Percentiles rank a stretch among this genome's conserved stretches.
Evolutionary conservation across 2,797 vertebrate genomes (phyloP).

Genomic region (Phyllotis vaccarum): DNA sequence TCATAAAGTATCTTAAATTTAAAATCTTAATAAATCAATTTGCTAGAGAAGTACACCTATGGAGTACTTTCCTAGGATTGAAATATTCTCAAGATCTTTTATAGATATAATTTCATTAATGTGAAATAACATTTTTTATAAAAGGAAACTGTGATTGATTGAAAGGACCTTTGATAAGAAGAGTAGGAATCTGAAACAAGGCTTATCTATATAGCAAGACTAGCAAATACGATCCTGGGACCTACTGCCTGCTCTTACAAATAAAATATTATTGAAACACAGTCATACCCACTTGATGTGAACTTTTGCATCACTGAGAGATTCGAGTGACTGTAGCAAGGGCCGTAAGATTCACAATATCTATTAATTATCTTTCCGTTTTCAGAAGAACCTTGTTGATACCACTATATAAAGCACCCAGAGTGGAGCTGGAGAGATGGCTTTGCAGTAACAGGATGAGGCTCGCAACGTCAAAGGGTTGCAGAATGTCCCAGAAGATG

Average conservation of each 20-base stretch:
- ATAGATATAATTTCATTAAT: not conserved
- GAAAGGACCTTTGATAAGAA: not conserved
- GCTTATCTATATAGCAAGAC: not conserved
- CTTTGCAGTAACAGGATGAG: not conserved
- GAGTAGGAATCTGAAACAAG: not conserved
- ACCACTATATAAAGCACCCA: not conserved
- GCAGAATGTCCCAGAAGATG: not conserved
- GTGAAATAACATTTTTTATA: not conserved
- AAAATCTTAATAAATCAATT: not conserved
- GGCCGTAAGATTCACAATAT: not conserved
- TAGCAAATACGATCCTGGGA: not conserved
- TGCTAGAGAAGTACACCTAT: not conserved
- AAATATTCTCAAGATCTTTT: slow-evolving; percentile 18
- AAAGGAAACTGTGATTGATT: slow-evolving; percentile 26
- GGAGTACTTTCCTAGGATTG: not conserved
- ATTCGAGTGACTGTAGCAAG: not conserved
- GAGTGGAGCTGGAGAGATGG: not conserved
- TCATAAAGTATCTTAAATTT: slow-evolving; percentile 70
- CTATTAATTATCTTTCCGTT: not conserved
- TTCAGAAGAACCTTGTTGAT: not conserved
- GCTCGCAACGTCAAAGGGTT: not conserved
- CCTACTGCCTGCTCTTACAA: not conserved
- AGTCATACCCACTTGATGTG: not conserved
- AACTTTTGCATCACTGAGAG: not conserved
- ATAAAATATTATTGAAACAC: not conserved